A percentile compares a stretch with the other conserved stretches of the same genome.
These are phyloP conservation scores for Oxyscelio sp. DNA, from an alignment of 2,888 invertebrate species.

Conservation along the genomic window DNA sequence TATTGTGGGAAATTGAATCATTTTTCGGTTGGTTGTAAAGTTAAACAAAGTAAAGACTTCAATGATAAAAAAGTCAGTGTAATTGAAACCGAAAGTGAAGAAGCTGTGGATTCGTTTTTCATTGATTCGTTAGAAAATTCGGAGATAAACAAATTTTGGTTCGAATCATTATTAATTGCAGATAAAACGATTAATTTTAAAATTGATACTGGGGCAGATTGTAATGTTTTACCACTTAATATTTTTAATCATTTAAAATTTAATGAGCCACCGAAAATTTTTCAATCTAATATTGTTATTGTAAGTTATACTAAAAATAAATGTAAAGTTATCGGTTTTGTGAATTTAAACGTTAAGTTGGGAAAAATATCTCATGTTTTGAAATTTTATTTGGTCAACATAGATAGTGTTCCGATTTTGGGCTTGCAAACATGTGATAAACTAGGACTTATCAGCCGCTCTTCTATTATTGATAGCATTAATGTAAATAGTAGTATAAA, in stretches of 20 bases:
- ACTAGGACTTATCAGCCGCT: neutral
- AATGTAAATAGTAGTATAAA: neutral
- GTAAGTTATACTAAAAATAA: conserved; percentile 33
- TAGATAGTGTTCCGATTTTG: conserved; percentile 15
- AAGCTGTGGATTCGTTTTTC: too few relatives aligned
- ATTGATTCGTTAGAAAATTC: too few relatives aligned
- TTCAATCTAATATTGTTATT: conserved; percentile 10
- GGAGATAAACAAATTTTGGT: too few relatives aligned
- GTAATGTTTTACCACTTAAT: conserved; percentile 24
- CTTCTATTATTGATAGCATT: conserved; percentile 1
- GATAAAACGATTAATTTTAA: conserved; percentile 38
- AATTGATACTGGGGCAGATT: conserved; percentile 46
- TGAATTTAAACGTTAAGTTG: neutral
- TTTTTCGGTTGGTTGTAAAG: conserved; percentile 42
- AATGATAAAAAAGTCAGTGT: too few relatives aligned
- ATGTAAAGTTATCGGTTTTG: conserved; percentile 4
- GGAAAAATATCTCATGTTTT: neutral
- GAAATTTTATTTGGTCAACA: conserved; percentile 6
- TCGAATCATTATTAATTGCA: conserved; percentile 18
- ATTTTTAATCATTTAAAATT: conserved; percentile 14
- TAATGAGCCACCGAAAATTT: neutral
- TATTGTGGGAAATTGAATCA: conserved; percentile 55
- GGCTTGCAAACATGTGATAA: conserved; percentile 9
- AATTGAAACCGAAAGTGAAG: too few relatives aligned
- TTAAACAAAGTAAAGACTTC: neutral